These are phyloP conservation scores for Uropsilus gracilis DNA, from an alignment of 2,113 vertebrate genomes.

Conservation along the genomic window DNA sequence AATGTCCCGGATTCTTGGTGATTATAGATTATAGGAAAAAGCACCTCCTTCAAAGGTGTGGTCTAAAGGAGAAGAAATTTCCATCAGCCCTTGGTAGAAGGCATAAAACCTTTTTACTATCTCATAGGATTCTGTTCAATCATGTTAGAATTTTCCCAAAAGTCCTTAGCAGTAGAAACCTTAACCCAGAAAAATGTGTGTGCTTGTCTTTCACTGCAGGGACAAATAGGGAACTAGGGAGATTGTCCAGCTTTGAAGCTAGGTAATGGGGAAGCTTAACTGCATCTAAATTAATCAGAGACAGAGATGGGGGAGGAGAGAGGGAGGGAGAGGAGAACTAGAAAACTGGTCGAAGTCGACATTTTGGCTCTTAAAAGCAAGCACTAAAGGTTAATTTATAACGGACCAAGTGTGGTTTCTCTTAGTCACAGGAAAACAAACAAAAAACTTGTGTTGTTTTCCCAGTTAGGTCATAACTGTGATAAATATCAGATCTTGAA, in stretches of 20 bases:
- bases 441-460: background rate
- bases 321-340: background rate
- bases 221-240: background rate
- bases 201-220: background rate
- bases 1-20: background rate
- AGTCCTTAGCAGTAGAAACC: background rate
- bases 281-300: too few relatives aligned
- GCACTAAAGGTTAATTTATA: background rate
- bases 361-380: background rate
- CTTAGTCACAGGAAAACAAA: background rate
- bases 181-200: background rate
- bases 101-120: background rate
- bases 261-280: background rate
- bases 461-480: background rate
- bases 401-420: background rate
- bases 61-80: background rate
- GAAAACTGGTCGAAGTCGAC: background rate
- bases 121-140: background rate
- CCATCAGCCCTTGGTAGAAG: background rate
- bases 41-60: background rate
- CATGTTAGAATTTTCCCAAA: background rate
- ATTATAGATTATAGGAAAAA: constrained; percentile 45
- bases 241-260: background rate
- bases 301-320: too few relatives aligned
- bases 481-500: background rate